These are phyloP conservation scores for Trichosurus vulpecula DNA, from an alignment of 2,797 vertebrate genomes.

Conservation along the genomic window DNA sequence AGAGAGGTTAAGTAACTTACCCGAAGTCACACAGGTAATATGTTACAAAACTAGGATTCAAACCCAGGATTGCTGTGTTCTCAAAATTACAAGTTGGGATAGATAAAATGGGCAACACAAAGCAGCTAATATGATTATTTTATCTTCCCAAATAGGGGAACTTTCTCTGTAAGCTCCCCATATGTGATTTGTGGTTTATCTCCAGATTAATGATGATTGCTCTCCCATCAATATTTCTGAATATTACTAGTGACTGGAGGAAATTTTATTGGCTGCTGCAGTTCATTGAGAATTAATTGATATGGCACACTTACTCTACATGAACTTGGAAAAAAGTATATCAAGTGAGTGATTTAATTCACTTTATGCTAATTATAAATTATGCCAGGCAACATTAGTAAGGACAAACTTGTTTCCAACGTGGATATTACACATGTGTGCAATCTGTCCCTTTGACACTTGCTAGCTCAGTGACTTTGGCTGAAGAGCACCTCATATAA, in stretches of 20 bases:
- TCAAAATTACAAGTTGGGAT: neutral
- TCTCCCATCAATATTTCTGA: conserved; percentile 76
- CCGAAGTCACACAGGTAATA: neutral
- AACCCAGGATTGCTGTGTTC: neutral
- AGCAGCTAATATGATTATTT: conserved; percentile 42
- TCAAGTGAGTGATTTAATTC: conserved; percentile 78
- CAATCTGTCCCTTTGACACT: conserved; percentile 74
- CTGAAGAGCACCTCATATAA: conserved; percentile 79
- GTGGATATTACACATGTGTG: conserved; percentile 54
- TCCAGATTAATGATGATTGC: conserved; percentile 73
- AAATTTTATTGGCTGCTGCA: conserved; percentile 79
- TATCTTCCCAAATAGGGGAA: conserved; percentile 52
- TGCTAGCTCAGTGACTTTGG: conserved; percentile 76
- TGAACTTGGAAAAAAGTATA: conserved; percentile 80
- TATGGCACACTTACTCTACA: conserved; percentile 71
- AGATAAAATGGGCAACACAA: conserved; percentile 23
- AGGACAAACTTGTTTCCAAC: conserved; percentile 76
- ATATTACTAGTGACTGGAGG: conserved; percentile 74
- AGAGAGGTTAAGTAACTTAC: neutral
- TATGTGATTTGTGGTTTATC: conserved; percentile 50
- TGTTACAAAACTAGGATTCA: neutral
- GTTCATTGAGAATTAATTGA: conserved; percentile 83
- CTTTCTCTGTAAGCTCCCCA: conserved; percentile 31
- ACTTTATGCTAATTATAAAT: conserved; percentile 82
- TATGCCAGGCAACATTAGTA: conserved; percentile 77